Evolutionary conservation across 2,113 vertebrate species (phyloP), one percentile per base, ranked within the genome.

Genomic region (Chaetops frenatus): DNA sequence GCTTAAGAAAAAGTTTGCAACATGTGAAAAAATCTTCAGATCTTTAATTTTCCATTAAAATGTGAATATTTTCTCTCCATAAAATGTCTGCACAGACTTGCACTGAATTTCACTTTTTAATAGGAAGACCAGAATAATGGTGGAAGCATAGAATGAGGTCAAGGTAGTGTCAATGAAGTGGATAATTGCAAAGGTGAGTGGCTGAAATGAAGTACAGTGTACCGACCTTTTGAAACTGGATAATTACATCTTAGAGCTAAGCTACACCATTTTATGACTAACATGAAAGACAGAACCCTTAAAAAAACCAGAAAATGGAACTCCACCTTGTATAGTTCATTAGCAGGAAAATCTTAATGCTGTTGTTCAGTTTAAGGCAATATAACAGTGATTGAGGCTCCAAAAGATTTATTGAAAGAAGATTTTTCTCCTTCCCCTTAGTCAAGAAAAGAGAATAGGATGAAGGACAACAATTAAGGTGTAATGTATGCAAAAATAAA

Each of bases 191-290:
- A 81, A 88, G 58, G 58, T 81, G 93, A 88, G 45, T 67, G 15
- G 54, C 56, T 23, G 36, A 91, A 77, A 77, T 66, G 4, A 73
- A 91, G 66, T 73, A 42, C 3, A 5, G 19, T 35, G 47, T 47
- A 48, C 9, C 50, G 80, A 66, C 60, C 60, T 83, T 92, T 86
- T 36, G 66, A 91, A 90, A 64, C 20, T 10, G 18, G 54, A 29
- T 83, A 86, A 88, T 90, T 86, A 53, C 12, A 6, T 90, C 62
- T 90, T 69, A 83, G 83, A 69, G n/a, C 12, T 56, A 80, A 69
- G n/a, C 14, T 73, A 56, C 45, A 77, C 45, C 8, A n/a, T 65
- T 77, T 76, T 76, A 67, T 80, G n/a, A 73, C 47, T 83, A 45
- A 27, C 31, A 56, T 42, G 27, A 82, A 81, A 89, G 70, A 45